Evolutionary conservation across 2,797 vertebrate species (phyloP).

Genomic region (Catamblyrhynchus diadema): DNA sequence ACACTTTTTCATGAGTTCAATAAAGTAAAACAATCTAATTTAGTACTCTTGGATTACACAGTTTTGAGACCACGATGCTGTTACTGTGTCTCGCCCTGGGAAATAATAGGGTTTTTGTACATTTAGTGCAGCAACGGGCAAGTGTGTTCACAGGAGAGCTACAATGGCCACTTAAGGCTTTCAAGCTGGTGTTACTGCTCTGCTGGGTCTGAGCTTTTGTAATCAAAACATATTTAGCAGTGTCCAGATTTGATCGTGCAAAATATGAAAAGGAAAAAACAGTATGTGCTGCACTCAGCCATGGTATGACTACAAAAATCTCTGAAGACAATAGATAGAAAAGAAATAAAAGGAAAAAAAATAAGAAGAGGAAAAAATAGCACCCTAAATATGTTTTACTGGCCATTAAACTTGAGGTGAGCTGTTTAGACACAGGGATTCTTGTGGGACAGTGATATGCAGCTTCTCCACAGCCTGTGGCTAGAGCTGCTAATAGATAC

Average conservation of each 20-base stretch:
- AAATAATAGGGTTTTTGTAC: constrained; percentile 69
- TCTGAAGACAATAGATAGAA: not conserved
- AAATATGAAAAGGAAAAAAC: not conserved
- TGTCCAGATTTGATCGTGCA: not conserved
- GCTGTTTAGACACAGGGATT: not conserved
- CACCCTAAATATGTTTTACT: not conserved
- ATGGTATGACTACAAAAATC: not conserved
- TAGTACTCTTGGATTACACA: constrained; percentile 67
- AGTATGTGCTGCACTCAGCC: not conserved
- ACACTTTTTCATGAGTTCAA: constrained; percentile 62
- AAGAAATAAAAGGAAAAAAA: not conserved
- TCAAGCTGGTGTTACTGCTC: not conserved
- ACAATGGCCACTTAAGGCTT: not conserved
- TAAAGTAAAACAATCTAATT: constrained; percentile 64
- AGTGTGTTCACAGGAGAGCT: constrained; percentile 39
- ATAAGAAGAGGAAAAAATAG: not conserved
- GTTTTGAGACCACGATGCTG: constrained; percentile 54
- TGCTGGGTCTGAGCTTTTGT: not conserved
- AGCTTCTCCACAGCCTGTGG: not conserved
- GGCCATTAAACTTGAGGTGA: constrained; percentile 11
- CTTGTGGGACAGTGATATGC: not conserved
- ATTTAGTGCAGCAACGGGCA: constrained; percentile 54
- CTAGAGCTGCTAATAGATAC: not conserved
- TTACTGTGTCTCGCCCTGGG: constrained; percentile 58
- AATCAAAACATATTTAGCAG: constrained; percentile 18